These are phyloP conservation scores for Gibbula magus DNA, from an alignment of 2,888 invertebrate species.

Conservation along the genomic window DNA sequence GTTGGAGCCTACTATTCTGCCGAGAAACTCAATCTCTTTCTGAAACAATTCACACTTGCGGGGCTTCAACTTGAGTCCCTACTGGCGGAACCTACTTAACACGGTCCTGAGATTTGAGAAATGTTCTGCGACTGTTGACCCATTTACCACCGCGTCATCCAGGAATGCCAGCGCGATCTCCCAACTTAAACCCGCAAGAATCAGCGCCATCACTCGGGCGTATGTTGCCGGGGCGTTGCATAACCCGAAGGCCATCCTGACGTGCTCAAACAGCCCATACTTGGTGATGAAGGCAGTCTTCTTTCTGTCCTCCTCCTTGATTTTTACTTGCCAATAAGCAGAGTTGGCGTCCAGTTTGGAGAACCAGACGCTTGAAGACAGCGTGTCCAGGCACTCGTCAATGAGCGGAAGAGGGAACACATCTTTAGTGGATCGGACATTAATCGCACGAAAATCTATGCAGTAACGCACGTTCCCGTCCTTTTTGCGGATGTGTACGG, in stretches of 20 bases:
- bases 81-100: not conserved
- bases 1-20: not conserved
- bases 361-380: not conserved
- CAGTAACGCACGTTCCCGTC: not conserved
- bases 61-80: constrained; percentile 28
- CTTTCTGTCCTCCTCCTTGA: not conserved
- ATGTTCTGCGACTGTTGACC: constrained; percentile 19
- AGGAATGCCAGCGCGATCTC: constrained; percentile 30
- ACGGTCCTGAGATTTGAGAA: constrained; percentile 3
- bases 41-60: constrained; percentile 27
- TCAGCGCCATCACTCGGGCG: constrained; percentile 22
- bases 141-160: constrained; percentile 34
- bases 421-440: not conserved
- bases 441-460: constrained; percentile 4
- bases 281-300: constrained; percentile 27
- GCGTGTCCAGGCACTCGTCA: constrained; percentile 13
- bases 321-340: too few species aligned
- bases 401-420: constrained; percentile 12
- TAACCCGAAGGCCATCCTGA: constrained; percentile 17
- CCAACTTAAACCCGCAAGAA: constrained; percentile 31
- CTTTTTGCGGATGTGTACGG: not conserved
- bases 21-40: constrained; percentile 22
- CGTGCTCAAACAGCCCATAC: constrained; percentile 22
- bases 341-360: not conserved
- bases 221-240: constrained; percentile 28